Evolutionary conservation across 2,113 vertebrate genomes (phyloP).

Genomic region (Lasiurus cinereus): DNA sequence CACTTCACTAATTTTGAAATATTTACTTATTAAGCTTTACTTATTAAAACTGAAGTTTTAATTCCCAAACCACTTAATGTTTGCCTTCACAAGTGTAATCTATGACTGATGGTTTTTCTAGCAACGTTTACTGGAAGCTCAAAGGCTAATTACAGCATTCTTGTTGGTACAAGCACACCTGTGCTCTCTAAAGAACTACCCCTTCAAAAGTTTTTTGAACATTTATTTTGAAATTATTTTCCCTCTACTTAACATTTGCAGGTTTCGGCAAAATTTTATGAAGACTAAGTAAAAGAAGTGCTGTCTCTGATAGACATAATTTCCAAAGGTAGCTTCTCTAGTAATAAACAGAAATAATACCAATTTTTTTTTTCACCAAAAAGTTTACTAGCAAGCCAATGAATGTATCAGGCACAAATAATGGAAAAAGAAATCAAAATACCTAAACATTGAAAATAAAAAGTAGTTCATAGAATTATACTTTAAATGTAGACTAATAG

Average conservation of each 20-base stretch:
- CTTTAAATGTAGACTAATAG: background rate
- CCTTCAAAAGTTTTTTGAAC: background rate
- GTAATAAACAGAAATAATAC: background rate
- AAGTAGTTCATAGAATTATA: background rate
- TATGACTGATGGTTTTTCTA: background rate
- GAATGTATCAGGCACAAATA: conserved; percentile 29
- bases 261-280: background rate
- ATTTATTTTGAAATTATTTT: background rate
- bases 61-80: background rate
- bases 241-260: background rate
- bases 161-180: background rate
- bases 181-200: background rate
- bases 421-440: conserved; percentile 39
- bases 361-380: background rate
- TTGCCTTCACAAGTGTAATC: background rate
- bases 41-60: background rate
- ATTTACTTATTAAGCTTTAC: background rate
- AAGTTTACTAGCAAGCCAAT: background rate
- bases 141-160: background rate
- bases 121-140: conserved; percentile 5
- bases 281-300: background rate
- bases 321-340: background rate
- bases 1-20: background rate
- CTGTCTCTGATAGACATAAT: background rate
- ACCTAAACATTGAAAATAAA: background rate